phyloP scores from a whole-genome alignment of 2,797 vertebrate species.

The Xerus rutilus region DNA sequence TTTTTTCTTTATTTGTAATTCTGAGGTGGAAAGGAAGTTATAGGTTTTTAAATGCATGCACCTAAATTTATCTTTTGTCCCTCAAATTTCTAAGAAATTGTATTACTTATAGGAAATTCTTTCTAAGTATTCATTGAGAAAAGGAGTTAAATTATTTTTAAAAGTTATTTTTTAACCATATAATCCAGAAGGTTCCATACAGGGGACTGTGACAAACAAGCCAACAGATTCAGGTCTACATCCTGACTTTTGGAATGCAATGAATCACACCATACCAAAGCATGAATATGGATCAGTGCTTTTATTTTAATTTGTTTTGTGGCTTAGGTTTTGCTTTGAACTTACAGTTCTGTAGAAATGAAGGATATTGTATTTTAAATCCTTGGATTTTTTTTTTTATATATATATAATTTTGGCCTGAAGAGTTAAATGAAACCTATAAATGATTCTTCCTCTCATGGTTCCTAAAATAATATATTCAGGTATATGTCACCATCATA shows the following conservation, averaged over 20 bases:
- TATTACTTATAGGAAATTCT: background rate
- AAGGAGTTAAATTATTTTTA: conserved; percentile 34
- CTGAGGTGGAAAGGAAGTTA: conserved; percentile 59
- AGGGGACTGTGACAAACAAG: background rate
- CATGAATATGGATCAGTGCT: conserved; percentile 71
- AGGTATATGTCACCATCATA: conserved; percentile 8
- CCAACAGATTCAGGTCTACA: background rate
- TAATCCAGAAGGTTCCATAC: background rate
- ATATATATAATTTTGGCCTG: conserved; percentile 34
- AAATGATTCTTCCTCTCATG: conserved; percentile 35
- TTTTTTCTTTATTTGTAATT: conserved; percentile 51
- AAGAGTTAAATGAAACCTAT: conserved; percentile 62
- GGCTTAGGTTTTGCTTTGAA: conserved; percentile 71
- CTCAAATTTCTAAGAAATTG: conserved; percentile 65
- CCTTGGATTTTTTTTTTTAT: background rate
- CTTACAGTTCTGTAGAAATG: conserved; percentile 52
- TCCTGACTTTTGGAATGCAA: conserved; percentile 70
- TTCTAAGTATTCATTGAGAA: conserved; percentile 42
- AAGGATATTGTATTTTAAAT: conserved; percentile 62
- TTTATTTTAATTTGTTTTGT: conserved; percentile 72
- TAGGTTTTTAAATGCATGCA: conserved; percentile 30
- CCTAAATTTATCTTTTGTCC: background rate
- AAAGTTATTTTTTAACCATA: background rate
- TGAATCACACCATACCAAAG: conserved; percentile 85
- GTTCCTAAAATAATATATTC: conserved; percentile 31